Percentiles rank a stretch among this genome's conserved stretches.
Evolutionary conservation across 2,797 vertebrate species (phyloP).

Genomic region (Natrix natrix): DNA sequence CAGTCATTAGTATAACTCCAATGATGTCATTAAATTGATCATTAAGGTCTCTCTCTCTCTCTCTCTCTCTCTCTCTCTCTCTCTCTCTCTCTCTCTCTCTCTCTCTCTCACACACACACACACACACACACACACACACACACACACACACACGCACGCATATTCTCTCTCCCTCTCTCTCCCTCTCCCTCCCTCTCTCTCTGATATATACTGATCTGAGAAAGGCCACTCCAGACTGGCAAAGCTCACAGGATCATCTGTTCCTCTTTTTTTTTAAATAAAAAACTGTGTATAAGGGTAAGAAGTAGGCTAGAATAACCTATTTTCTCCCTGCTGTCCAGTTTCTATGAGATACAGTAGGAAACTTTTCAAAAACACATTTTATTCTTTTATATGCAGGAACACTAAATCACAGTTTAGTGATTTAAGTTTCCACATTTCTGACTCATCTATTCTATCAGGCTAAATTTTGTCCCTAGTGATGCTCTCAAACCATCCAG

Average conservation of each 20-base stretch:
- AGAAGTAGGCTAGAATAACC: neutral
- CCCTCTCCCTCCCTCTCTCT: too few relatives aligned
- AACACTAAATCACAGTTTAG: neutral
- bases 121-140: too few relatives aligned
- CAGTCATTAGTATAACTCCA: slow-evolving; percentile 24
- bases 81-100: too few relatives aligned
- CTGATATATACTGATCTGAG: too few relatives aligned
- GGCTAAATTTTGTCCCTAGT: neutral
- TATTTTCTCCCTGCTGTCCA: neutral
- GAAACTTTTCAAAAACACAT: neutral
- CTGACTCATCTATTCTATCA: neutral
- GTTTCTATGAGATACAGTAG: neutral
- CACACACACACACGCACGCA: too few relatives aligned
- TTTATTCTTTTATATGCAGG: neutral
- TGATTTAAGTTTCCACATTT: neutral
- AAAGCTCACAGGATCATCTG: neutral
- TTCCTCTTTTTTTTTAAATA: too few relatives aligned
- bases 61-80: too few relatives aligned
- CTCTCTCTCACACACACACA: too few relatives aligned
- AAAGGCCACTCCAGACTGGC: neutral
- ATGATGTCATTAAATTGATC: slow-evolving; percentile 33
- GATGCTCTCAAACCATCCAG: neutral
- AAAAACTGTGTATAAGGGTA: neutral
- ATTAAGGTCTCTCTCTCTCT: neutral
- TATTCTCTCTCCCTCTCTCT: too few relatives aligned